Evolutionary conservation across 2,113 vertebrate genomes (phyloP).

Genomic region (Morone chrysops): DNA sequence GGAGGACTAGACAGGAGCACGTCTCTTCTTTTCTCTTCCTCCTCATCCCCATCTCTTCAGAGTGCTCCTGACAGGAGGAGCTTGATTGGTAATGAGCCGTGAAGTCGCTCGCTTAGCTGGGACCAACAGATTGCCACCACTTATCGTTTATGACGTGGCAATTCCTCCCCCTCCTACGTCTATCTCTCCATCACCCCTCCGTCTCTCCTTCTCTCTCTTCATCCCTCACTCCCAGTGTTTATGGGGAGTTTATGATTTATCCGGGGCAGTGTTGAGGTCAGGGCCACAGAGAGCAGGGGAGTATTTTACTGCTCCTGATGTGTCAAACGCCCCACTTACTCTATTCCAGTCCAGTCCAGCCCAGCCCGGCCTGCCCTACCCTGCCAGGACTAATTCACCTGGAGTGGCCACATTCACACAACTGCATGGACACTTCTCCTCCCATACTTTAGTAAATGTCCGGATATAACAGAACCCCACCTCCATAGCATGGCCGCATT

Average conservation of each 20-base stretch:
- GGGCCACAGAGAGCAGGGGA: conserved; percentile 64
- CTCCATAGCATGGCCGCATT: not conserved
- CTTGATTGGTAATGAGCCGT: conserved; percentile 81
- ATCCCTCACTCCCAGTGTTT: conserved; percentile 58
- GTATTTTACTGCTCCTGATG: conserved; percentile 74
- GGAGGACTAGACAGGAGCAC: conserved; percentile 28
- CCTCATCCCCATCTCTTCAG: conserved; percentile 53
- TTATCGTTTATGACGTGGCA: conserved; percentile 76
- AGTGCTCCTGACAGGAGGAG: conserved; percentile 75
- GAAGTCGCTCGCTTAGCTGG: conserved; percentile 75
- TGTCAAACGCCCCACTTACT: conserved; percentile 73
- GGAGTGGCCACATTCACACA: conserved; percentile 39
- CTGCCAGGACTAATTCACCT: conserved; percentile 67
- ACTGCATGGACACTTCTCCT: conserved; percentile 27
- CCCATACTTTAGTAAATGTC: conserved; percentile 36
- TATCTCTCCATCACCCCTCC: conserved; percentile 31
- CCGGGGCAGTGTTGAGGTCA: conserved; percentile 72
- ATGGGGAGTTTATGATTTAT: conserved; percentile 77
- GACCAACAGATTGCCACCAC: conserved; percentile 80
- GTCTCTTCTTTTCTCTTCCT: conserved; percentile 62
- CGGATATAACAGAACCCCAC: conserved; percentile 24
- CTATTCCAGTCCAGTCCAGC: conserved; percentile 9
- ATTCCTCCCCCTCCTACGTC: conserved; percentile 25
- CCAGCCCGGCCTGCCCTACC: conserved; percentile 29
- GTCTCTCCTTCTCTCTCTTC: conserved; percentile 22